Evolutionary conservation across 2,888 invertebrate species (phyloP), one percentile per base, ranked within the genome.

Genomic region (Idaea dimidiata): DNA sequence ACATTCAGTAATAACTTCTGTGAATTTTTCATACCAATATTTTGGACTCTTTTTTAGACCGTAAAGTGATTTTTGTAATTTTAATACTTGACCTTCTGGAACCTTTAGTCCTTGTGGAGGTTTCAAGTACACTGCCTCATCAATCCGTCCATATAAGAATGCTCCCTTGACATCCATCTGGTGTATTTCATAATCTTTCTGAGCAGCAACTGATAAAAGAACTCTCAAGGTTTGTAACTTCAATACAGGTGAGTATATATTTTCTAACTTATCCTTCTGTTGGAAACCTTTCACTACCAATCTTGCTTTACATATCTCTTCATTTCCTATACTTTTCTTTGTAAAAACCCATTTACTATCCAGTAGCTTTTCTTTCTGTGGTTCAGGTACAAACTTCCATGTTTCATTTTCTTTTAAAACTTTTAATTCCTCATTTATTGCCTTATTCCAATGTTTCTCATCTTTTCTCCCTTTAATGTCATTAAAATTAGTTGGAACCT

Each of bases 321-420:
- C 17, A 66, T 62, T 58, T 54, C 63, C 59, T 24, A 6, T 8
- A 7, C 33, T 33, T 59, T 72, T 76, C 5, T 67, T 63, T 60
- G 71, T 74, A 62, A 76, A 77, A 0, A 77, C 74, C 75, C 73
- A 76, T 55, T 78, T 77, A 57, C 64, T 71, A 62, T 58, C 67
- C 3, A 74, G 57, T 0, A 63, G n/a, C 16, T 70, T 72, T 16
- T 54, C 53, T 59, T 43, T 62, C 0, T 8, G 53, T 2, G 71
- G 70, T 59, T 16, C 0, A 3, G 72, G 59, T 59, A 66, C 66
- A 6, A 64, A 1, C 5, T 59, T 54, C 72, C 71, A 72, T 24
- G 70, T 72, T 31, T 72, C 65, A 59, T 72, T 72, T 0, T 70
- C 67, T 55, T 63, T 60, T 17, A 73, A 18, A 0, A 70, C 67